Evolutionary conservation across 2,888 invertebrate genomes (phyloP).

Genomic region (Mimumesa dahlbomi): DNA sequence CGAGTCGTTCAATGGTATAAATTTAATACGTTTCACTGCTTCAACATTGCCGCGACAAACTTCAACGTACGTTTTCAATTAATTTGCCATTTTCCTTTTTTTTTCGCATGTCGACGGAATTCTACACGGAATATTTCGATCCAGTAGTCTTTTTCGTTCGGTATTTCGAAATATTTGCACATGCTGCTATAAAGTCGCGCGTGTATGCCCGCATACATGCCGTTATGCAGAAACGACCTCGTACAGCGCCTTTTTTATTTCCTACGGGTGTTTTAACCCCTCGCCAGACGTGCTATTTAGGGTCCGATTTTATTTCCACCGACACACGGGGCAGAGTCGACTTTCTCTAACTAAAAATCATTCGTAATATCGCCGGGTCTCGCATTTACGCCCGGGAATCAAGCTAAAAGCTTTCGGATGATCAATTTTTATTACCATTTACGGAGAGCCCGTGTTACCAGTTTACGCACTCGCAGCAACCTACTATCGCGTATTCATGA

Average conservation of each 20-base stretch:
- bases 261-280: slow-evolving; percentile 53
- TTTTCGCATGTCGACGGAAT: too few species aligned
- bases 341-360: slow-evolving; percentile 48
- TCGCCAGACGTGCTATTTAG: slow-evolving; percentile 62
- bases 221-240: slow-evolving; percentile 46
- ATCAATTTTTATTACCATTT: not conserved
- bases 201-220: slow-evolving; percentile 29
- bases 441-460: too few species aligned
- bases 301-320: slow-evolving; percentile 59
- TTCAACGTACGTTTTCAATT: too few species aligned
- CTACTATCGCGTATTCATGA: too few species aligned
- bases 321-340: slow-evolving; percentile 31
- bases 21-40: too few species aligned
- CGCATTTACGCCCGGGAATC: not conserved
- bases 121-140: too few species aligned
- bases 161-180: slow-evolving; percentile 42
- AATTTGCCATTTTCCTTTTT: too few species aligned
- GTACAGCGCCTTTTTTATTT: slow-evolving; percentile 53
- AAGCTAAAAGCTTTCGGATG: not conserved
- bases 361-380: slow-evolving; percentile 24
- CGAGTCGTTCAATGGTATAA: too few species aligned
- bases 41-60: too few species aligned
- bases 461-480: too few species aligned
- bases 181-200: slow-evolving; percentile 42
- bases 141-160: not conserved